Evolutionary conservation across 2,888 invertebrate species (phyloP), one percentile per base, ranked within the genome.

Genomic region (Acheta domesticus): DNA sequence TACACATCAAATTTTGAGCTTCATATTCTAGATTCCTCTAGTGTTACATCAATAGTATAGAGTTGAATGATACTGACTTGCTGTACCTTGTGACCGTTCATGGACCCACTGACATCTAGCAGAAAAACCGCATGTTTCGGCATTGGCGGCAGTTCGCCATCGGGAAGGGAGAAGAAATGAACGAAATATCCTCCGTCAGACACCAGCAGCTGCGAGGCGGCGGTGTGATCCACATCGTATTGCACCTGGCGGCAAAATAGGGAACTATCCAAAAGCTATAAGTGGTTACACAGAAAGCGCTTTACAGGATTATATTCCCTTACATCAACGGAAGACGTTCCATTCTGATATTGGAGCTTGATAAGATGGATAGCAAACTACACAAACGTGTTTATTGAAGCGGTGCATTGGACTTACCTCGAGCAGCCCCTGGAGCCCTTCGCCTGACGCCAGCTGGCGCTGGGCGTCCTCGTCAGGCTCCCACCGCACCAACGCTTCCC

Each of bases 381-480:
- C n/a, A n/a, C n/a, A n/a, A n/a, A n/a, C n/a, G n/a, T n/a, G n/a
- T n/a, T n/a, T n/a, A n/a, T n/a, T n/a, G n/a, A n/a, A n/a, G n/a
- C n/a, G n/a, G n/a, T n/a, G 23, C 23, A 23, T 23, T 23, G 23
- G 23, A 23, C 23, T 23, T 62, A 62, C 62, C 62, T 62, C 62
- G 14, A 62, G 19, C 12, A 62, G 62, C 5, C 62, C 62, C 19
- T 62, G 62, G 19, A 62, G 62, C 19, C 62, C 62, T 16, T 12
- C 86, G 0, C 91, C 92, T 23, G 23, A 23, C 23, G 23, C 23
- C 23, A 23, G 3, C 23, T 23, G 23, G 23, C 23, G 23, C 84
- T 92, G 92, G 82, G 91, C 89, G 49, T 89, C 88, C n/a, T 88
- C 84, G 81, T 89, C 89, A 1, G 92, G 92, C 48, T 87, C 87